phyloP scores from a whole-genome alignment of 1,140 invertebrate genomes.

The Drosophila teissieri region DNA sequence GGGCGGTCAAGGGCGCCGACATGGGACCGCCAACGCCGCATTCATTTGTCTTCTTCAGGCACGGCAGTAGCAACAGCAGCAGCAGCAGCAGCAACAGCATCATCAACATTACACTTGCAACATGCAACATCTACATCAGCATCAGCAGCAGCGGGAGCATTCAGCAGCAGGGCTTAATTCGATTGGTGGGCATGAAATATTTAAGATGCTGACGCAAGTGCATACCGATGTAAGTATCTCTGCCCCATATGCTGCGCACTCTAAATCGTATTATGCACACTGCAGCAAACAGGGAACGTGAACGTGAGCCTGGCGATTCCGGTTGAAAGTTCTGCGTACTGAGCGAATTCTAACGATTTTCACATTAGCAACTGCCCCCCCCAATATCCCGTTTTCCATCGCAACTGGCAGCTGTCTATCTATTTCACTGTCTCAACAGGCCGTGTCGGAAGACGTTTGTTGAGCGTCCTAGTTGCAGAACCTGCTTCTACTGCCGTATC shows the following conservation, averaged over 20 bases:
- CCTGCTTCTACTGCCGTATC: slow-evolving; percentile 19
- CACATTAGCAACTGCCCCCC: slow-evolving; percentile 58
- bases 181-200: slow-evolving; percentile 78
- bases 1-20: slow-evolving; percentile 51
- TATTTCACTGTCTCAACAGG: slow-evolving; percentile 59
- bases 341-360: slow-evolving; percentile 77
- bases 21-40: slow-evolving; percentile 23
- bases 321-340: slow-evolving; percentile 35
- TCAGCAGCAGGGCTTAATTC: slow-evolving; percentile 56
- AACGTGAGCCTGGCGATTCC: slow-evolving; percentile 42
- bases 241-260: slow-evolving; percentile 34
- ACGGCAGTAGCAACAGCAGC: slow-evolving; percentile 18
- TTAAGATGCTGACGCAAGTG: slow-evolving; percentile 68
- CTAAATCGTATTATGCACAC: slow-evolving; percentile 75
- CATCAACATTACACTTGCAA: slow-evolving; percentile 46
- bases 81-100: slow-evolving; percentile 37
- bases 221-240: slow-evolving; percentile 40
- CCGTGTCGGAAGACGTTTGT: slow-evolving; percentile 62
- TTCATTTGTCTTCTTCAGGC: slow-evolving; percentile 77
- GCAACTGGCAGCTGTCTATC: slow-evolving; percentile 64
- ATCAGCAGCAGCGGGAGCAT: slow-evolving; percentile 27
- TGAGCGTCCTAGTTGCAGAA: slow-evolving; percentile 52
- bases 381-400: not conserved
- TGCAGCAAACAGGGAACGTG: slow-evolving; percentile 54
- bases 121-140: slow-evolving; percentile 44